Base-by-base conservation (phyloP, 2,888 invertebrate species). In the Philaethria dido region DNA sequence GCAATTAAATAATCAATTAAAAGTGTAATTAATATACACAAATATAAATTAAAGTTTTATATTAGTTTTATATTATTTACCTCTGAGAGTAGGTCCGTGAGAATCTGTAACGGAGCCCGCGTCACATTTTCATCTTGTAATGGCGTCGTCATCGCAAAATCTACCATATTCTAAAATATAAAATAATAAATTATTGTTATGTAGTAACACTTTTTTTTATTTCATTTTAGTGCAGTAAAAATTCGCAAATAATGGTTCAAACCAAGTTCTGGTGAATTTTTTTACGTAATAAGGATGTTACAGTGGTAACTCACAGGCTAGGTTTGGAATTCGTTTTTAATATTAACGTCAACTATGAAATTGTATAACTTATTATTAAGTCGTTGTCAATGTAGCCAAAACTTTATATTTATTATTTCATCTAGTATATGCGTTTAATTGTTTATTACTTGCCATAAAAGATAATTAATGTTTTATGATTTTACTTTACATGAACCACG, bases 41-140 rank as follows among this genome's bases (percentile, higher is more conserved):
- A 16, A 50, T 25, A 48, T 14, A 14, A n/a, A 8, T 8, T n/a
- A 25, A 50, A n/a, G n/a, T 29, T 16, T 9, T n/a, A 8, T 11
- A 16, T 33, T 50, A 50, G 16, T 16, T 1, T 1, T 29, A 13
- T 29, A 29, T 9, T 52, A 29, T 11, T 52, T 79, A 93, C 93
- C 83, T 94, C 94, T 64, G 95, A 94, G 47, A 97, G 89, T 52
- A 96, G 89, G 76, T 95, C 94, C 3, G 96, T 96, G 20, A 96
- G 94, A 22, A 96, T 94, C 77, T 95, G 95, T 70, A 96, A 84
- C 3, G 96, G 96, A 39, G 95, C 94, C 60, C 95, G 94, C 69
- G 95, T 95, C 45, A 96, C 95, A 75, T 94, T 93, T 72, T 96
- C 95, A 79, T 97, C 96, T 86, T 97, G 96, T 54, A 97, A 92